phyloP scores from a whole-genome alignment of 2,113 vertebrate genomes.

The Platysteira castanea region DNA sequence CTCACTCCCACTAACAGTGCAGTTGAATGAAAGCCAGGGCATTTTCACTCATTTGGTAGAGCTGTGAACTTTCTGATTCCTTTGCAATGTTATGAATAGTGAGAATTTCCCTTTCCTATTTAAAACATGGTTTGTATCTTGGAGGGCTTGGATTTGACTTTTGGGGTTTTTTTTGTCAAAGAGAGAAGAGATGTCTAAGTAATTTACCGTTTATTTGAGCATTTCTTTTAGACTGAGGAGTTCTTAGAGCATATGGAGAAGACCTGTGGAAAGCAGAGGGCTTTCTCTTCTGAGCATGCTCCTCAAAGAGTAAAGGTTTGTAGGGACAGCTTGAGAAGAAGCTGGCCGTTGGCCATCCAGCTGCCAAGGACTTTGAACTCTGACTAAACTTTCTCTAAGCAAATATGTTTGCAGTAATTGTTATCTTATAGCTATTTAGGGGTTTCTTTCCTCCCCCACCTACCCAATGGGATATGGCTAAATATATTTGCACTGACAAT shows the following conservation, averaged over 20 bases:
- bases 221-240: neutral
- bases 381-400: slow-evolving; percentile 44
- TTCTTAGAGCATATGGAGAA: neutral
- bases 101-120: neutral
- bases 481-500: slow-evolving; percentile 52
- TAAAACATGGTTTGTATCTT: neutral
- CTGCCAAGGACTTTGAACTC: slow-evolving; percentile 17
- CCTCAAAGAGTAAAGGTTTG: neutral
- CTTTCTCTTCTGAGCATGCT: neutral
- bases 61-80: neutral
- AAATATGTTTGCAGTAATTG: slow-evolving; percentile 20
- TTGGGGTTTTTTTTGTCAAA: neutral
- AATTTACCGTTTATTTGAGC: neutral
- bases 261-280: neutral
- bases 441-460: slow-evolving; percentile 29
- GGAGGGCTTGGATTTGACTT: neutral
- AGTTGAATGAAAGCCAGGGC: neutral
- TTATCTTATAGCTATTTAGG: slow-evolving; percentile 54
- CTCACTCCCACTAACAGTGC: neutral
- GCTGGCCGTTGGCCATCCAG: slow-evolving; percentile 6
- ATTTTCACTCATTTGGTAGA: neutral
- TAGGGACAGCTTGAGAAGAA: neutral
- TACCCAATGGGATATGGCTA: slow-evolving; percentile 53
- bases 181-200: neutral
- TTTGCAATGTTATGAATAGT: neutral